These are phyloP conservation scores for Tauraco erythrolophus DNA, from an alignment of 2,113 vertebrate species.

Conservation along the genomic window DNA sequence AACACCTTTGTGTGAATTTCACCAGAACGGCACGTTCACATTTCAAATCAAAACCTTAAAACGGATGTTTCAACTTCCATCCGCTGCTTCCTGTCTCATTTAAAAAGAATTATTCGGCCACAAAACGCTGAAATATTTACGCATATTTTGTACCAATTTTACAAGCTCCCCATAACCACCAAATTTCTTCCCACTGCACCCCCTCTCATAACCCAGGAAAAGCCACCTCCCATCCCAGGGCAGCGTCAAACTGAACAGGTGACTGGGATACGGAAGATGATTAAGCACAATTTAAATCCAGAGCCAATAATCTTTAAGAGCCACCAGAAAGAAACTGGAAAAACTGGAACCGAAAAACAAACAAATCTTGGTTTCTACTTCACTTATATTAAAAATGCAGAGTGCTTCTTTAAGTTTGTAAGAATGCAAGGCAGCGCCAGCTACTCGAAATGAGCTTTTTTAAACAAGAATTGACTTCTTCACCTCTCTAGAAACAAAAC, in stretches of 20 bases:
- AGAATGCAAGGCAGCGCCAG: rapidly evolving
- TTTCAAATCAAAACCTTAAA: background rate
- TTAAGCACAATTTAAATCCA: background rate
- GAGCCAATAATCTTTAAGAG: background rate
- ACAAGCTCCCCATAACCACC: background rate
- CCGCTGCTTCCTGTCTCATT: background rate
- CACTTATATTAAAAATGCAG: background rate
- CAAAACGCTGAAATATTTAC: background rate
- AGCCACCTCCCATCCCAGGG: rapidly evolving
- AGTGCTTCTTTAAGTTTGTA: rapidly evolving
- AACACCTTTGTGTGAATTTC: background rate
- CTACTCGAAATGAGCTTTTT: background rate
- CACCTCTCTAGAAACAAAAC: too few relatives aligned
- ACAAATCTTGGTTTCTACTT: background rate
- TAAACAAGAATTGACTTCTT: background rate
- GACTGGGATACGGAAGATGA: rapidly evolving
- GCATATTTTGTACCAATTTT: background rate
- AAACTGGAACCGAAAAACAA: background rate
- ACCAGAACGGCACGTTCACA: background rate
- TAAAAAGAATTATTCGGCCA: background rate
- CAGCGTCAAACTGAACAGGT: rapidly evolving
- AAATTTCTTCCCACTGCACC: background rate
- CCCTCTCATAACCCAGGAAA: background rate
- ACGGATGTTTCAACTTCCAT: background rate
- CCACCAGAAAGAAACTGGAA: background rate